Evolutionary conservation across 2,113 vertebrate species (phyloP).

Genomic region (Dasyornis broadbenti): DNA sequence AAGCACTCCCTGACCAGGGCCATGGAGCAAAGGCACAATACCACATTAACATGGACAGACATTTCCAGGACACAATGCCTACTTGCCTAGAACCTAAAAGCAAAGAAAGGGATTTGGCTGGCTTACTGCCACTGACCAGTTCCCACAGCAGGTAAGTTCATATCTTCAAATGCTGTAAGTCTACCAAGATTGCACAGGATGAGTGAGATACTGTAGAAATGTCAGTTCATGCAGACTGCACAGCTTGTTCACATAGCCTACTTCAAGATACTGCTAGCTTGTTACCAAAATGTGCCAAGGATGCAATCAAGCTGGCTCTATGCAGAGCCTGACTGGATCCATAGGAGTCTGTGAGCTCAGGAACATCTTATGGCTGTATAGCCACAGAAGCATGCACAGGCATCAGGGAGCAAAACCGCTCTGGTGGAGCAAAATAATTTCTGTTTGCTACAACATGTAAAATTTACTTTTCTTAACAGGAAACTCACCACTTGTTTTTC

Average conservation of each 20-base stretch:
- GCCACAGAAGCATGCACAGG: background rate
- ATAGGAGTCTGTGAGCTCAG: background rate
- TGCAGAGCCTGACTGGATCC: background rate
- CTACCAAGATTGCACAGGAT: background rate
- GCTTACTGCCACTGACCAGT: background rate
- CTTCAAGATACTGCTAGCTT: background rate
- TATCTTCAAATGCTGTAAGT: background rate
- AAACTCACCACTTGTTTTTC: background rate
- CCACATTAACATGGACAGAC: fast-evolving
- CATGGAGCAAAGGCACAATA: background rate
- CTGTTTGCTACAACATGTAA: background rate
- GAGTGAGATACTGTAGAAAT: background rate
- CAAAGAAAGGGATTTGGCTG: background rate
- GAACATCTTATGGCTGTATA: background rate
- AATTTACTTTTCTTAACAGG: background rate
- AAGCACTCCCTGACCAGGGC: background rate
- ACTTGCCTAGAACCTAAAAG: background rate
- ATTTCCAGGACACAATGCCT: background rate
- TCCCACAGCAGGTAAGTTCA: background rate
- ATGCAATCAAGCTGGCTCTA: background rate
- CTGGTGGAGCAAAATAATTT: background rate
- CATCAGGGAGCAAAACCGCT: background rate
- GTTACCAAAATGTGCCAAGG: background rate
- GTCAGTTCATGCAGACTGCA: background rate
- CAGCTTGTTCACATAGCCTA: background rate